phyloP scores from a whole-genome alignment of 2,888 invertebrate species.

The Clostera curtula region DNA sequence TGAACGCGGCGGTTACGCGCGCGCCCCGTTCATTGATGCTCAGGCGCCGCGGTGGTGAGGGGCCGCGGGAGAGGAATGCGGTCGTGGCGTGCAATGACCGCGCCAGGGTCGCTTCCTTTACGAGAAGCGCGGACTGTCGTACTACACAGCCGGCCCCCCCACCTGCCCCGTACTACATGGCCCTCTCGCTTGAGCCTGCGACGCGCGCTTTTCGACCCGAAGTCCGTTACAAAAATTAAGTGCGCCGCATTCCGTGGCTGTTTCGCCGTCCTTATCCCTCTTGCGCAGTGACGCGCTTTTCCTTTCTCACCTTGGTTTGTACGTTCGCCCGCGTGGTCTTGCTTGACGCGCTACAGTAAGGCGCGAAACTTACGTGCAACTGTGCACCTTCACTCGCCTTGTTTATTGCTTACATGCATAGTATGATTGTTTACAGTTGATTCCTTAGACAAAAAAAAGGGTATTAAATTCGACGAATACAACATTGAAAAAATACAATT shows the following conservation, averaged over 20 bases:
- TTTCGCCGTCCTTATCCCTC: constrained; percentile 49
- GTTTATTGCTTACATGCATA: constrained; percentile 14
- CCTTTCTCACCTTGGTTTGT: constrained; percentile 18
- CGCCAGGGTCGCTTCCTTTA: constrained; percentile 75
- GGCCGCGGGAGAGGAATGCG: constrained; percentile 63
- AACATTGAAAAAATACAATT: too few species aligned
- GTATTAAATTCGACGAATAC: too few species aligned
- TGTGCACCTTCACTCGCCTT: constrained; percentile 19
- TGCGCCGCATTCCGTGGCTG: constrained; percentile 68
- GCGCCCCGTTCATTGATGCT: constrained; percentile 72
- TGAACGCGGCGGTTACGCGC: constrained; percentile 54
- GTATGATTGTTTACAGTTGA: background rate
- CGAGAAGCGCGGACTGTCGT: constrained; percentile 70
- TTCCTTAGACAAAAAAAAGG: too few species aligned
- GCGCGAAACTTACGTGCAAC: constrained; percentile 30
- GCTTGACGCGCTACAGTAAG: constrained; percentile 24
- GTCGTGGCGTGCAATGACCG: constrained; percentile 74
- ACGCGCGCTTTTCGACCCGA: constrained; percentile 67
- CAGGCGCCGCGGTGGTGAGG: constrained; percentile 53
- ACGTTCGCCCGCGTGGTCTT: constrained; percentile 19
- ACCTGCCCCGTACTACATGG: constrained; percentile 55
- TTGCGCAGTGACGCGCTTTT: constrained; percentile 14
- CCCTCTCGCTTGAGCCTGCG: constrained; percentile 48
- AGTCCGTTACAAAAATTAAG: constrained; percentile 74
- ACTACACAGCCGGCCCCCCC: constrained; percentile 59